Evolutionary conservation across 2,797 vertebrate species (phyloP).

Genomic region (Coranthus polyacanthus): DNA sequence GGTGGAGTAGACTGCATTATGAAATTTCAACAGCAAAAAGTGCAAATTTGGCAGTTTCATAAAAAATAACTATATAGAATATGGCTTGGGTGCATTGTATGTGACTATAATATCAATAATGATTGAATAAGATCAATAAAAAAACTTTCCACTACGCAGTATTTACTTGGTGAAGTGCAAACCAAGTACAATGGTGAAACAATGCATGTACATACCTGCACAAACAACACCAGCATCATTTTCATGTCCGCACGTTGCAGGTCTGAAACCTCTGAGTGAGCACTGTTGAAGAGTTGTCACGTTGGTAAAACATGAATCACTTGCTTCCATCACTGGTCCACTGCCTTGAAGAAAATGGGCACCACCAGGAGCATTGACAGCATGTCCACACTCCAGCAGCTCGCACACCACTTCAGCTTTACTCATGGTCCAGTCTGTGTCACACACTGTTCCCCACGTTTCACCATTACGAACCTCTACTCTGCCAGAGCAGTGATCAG

Average conservation of each 20-base stretch:
- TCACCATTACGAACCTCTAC: constrained; percentile 68
- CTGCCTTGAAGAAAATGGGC: constrained; percentile 55
- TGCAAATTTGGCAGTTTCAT: background rate
- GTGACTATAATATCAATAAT: background rate
- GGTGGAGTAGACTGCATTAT: background rate
- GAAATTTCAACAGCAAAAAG: background rate
- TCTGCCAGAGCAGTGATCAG: constrained; percentile 71
- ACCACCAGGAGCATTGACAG: background rate
- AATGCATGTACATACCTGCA: constrained; percentile 64
- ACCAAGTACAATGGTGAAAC: background rate
- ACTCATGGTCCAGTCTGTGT: constrained; percentile 63
- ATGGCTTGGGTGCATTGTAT: background rate
- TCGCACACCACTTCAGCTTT: constrained; percentile 68
- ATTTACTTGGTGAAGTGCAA: background rate
- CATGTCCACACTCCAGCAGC: constrained; percentile 64
- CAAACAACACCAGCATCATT: constrained; percentile 65
- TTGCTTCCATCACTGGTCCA: constrained; percentile 64
- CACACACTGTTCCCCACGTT: constrained; percentile 75
- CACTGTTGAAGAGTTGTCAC: constrained; percentile 59
- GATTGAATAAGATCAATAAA: background rate
- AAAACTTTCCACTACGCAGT: background rate
- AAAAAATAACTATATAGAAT: background rate
- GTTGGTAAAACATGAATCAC: constrained; percentile 57
- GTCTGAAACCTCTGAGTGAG: constrained; percentile 55
- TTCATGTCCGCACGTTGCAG: constrained; percentile 60